Conservation (phyloP, 2,113 vertebrate genomes). For the Lophotis ruficrista region DNA sequence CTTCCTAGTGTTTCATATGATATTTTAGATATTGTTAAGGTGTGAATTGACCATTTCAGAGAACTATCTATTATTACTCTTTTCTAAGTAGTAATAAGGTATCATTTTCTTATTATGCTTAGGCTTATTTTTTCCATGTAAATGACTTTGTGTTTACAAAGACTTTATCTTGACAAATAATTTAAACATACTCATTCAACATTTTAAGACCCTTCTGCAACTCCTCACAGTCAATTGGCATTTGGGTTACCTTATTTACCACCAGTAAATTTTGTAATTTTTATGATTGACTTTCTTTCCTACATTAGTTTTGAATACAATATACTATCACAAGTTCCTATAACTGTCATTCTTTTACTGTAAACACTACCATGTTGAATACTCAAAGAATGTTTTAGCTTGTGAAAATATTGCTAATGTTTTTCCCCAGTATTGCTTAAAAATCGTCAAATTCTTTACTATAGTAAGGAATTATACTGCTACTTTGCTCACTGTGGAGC, state of each 20-base stretch:
- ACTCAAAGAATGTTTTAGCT: background rate
- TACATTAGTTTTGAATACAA: background rate
- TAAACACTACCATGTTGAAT: background rate
- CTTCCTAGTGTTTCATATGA: background rate
- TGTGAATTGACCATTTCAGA: background rate
- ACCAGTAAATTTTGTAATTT: background rate
- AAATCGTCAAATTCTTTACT: background rate
- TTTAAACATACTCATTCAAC: background rate
- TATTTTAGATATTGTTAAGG: background rate
- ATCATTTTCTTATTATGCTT: background rate
- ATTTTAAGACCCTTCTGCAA: background rate
- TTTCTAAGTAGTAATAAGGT: background rate
- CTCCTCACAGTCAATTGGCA: background rate
- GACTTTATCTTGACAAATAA: background rate
- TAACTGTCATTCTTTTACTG: background rate
- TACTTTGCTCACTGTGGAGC: background rate
- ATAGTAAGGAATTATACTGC: background rate
- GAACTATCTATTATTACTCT: background rate
- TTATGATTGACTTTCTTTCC: background rate
- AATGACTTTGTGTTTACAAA: background rate
- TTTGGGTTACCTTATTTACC: background rate
- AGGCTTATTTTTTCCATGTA: background rate
- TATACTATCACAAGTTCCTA: background rate
- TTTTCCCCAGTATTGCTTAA: background rate
- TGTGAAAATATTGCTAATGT: background rate